A percentile compares a stretch with the other conserved stretches of the same genome.
Conservation (phyloP, 2,888 invertebrate genomes). For the Blera fallax region DNA sequence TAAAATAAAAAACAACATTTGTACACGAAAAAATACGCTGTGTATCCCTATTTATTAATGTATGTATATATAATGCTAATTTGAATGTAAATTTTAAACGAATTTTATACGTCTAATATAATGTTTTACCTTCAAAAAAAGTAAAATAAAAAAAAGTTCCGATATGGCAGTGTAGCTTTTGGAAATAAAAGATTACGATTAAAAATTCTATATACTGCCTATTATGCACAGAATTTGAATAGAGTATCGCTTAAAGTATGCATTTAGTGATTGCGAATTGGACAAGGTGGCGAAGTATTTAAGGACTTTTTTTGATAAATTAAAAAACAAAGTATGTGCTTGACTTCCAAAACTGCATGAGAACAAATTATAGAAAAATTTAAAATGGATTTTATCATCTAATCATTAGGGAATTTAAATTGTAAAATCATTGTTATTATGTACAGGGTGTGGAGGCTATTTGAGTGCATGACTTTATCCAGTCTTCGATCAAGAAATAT, state of each 20-base stretch:
- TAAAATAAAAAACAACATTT: conserved; percentile 11
- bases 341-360: neutral
- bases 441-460: too few relatives aligned
- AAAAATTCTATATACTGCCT: conserved; percentile 5
- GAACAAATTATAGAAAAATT: too few relatives aligned
- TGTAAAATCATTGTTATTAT: too few relatives aligned
- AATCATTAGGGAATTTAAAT: too few relatives aligned
- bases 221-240: neutral
- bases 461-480: too few relatives aligned
- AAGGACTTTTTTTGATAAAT: neutral
- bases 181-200: neutral
- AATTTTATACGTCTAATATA: conserved; percentile 16
- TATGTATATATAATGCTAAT: conserved; percentile 21
- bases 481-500: too few relatives aligned
- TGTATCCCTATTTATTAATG: conserved; percentile 33
- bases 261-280: neutral
- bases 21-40: conserved; percentile 25
- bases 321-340: neutral
- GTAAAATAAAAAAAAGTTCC: neutral
- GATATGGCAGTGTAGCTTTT: conserved; percentile 57
- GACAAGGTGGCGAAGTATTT: neutral
- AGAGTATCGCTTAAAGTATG: neutral
- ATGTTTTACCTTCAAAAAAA: conserved; percentile 16
- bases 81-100: conserved; percentile 36
- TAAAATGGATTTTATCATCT: too few relatives aligned